Base-by-base conservation (phyloP, 2,113 vertebrate species). In the Alexandromys fortis region DNA sequence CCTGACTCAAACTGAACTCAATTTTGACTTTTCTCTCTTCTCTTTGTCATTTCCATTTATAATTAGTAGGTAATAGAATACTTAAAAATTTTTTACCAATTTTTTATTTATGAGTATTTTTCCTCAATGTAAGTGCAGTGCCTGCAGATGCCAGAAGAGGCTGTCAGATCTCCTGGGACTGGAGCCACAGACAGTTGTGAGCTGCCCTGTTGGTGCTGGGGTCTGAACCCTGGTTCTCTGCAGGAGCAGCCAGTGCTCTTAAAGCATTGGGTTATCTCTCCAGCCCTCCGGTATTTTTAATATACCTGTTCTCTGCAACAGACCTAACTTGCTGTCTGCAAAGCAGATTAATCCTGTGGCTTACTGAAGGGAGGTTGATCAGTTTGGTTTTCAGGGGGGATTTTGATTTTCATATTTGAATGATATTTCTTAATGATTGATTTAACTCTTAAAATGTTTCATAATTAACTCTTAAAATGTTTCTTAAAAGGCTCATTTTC, bases 321-420 rank as follows among this genome's bases (percentile, higher is more conserved):
- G 75, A 92, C 78, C 72, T 92, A 76, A 90, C 42, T 92, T 90
- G 89, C 76, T 94, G 28, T 79, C 47, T 92, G 49, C 92, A 95
- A 92, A 93, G 24, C 83, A 75, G 33, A 82, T 95, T 86, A 45
- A 92, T 93, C 21, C n/a, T 91, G 35, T 68, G 49, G 72, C 5
- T 87, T 89, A 77, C 33, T 91, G 70, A 87, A 77, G 42, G 70
- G 96, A 47, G 11, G 10, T 68, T 86, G 2, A 70, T 81, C 17
- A 73, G 68, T 33, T 87, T 92, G 45, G 9, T 52, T 87, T 52
- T 28, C 21, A 26, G 65, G 61, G 77, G 30, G 89, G 38, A 82
- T n/a, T 89, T 97, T 92, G 63, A 26, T 92, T 90, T 91, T 94
- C 12, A 49, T 93, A 73, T 92, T 93, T 96, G 77, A 94, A 45